Conservation (phyloP, 2,888 invertebrate genomes). For the Pammene aurita region DNA sequence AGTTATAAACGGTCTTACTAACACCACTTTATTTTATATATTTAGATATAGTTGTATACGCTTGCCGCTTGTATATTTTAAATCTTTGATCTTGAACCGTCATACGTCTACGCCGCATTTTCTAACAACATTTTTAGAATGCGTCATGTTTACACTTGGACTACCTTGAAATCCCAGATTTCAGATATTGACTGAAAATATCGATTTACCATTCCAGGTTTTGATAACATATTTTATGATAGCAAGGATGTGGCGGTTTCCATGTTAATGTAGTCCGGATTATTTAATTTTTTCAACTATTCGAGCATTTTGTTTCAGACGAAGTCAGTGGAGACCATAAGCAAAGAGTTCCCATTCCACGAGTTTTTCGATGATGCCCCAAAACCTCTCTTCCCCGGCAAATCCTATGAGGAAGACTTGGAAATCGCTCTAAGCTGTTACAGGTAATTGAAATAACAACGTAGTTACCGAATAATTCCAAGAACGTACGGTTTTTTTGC, state of each 20-base stretch:
- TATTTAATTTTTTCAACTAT: background rate
- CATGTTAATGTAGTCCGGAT: no score
- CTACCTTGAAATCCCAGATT: background rate
- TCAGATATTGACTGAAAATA: background rate
- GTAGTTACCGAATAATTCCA: background rate
- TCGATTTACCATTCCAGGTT: background rate
- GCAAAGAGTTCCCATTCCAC: slow-evolving; percentile 95
- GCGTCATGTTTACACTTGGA: background rate
- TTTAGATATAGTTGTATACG: no score
- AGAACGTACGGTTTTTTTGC: background rate
- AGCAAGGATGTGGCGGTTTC: no score
- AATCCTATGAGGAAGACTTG: slow-evolving; percentile 90
- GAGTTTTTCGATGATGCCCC: slow-evolving; percentile 97
- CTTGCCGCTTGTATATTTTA: no score
- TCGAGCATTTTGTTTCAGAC: slow-evolving; percentile 45
- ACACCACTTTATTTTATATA: no score
- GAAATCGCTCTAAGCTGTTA: slow-evolving; percentile 97
- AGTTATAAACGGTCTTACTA: no score
- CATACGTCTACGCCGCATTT: background rate
- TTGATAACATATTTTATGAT: no score
- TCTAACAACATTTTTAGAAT: background rate
- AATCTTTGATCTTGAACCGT: background rate
- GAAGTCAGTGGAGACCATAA: slow-evolving; percentile 81
- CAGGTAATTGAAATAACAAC: slow-evolving; percentile 67
- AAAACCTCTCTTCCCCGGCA: slow-evolving; percentile 94